Evolutionary conservation across 2,888 invertebrate genomes (phyloP).

Genomic region (Acronicta leporina): DNA sequence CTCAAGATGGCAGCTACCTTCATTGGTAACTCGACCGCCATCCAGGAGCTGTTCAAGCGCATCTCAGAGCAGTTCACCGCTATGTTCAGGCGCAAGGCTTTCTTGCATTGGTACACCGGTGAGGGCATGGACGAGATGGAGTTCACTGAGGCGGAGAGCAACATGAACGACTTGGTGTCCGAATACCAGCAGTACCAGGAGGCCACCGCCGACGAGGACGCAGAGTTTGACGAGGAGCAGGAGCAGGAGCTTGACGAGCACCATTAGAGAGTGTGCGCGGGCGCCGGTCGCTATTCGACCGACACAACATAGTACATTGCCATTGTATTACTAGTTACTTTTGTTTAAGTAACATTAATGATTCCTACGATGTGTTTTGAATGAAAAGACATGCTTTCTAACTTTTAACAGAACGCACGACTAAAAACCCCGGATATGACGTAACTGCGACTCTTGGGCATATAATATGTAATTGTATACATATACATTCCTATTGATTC

Average conservation of each 20-base stretch:
- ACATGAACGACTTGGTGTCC: slow-evolving; percentile 98
- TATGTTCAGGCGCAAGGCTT: slow-evolving; percentile 99
- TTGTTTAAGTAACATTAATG: slow-evolving; percentile 82
- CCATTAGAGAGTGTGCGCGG: slow-evolving; percentile 64
- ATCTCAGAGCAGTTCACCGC: slow-evolving; percentile 97
- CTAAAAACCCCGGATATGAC: slow-evolving; percentile 79
- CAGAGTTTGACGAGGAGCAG: slow-evolving; percentile 94
- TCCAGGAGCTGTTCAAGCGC: slow-evolving; percentile 97
- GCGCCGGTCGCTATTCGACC: slow-evolving; percentile 33
- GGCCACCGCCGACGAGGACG: slow-evolving; percentile 95
- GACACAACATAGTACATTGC: slow-evolving; percentile 77
- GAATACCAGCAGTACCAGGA: slow-evolving; percentile 98
- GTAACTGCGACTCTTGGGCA: slow-evolving; percentile 71
- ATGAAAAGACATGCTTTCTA: slow-evolving; percentile 85
- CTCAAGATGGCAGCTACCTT: slow-evolving; percentile 98
- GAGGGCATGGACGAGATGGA: slow-evolving; percentile 97
- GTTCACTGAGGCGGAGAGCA: slow-evolving; percentile 98
- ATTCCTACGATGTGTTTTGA: slow-evolving; percentile 77
- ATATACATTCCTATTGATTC: slow-evolving; percentile 82
- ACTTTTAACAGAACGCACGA: slow-evolving; percentile 87
- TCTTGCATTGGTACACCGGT: slow-evolving; percentile 99
- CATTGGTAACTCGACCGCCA: slow-evolving; percentile 97
- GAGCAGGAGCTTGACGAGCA: slow-evolving; percentile 91
- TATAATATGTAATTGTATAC: slow-evolving; percentile 72
- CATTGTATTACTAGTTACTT: slow-evolving; percentile 84